Conservation (phyloP, 2,888 invertebrate species). For the Nasonovia ribisnigri region DNA sequence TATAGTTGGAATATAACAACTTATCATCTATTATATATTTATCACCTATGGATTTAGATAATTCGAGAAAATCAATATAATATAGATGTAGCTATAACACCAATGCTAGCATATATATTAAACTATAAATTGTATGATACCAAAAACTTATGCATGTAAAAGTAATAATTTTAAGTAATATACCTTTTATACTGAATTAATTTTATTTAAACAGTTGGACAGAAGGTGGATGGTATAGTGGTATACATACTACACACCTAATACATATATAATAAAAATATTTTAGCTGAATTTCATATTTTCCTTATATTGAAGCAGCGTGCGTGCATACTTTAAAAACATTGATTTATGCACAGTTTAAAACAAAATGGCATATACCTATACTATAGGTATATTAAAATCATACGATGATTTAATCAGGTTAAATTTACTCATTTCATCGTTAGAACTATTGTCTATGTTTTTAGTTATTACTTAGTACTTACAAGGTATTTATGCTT, state of each 20-base stretch:
- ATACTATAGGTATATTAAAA: neutral
- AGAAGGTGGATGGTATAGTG: neutral
- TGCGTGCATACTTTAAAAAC: neutral
- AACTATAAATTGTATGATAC: neutral
- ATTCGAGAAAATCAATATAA: neutral
- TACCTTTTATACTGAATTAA: neutral
- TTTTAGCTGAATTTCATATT: neutral
- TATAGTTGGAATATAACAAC: neutral
- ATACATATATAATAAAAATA: neutral
- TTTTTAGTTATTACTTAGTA: neutral
- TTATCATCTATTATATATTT: neutral
- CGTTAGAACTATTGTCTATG: neutral
- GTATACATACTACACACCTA: neutral
- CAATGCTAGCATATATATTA: neutral
- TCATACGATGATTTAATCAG: neutral
- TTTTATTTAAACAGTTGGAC: slow-evolving; percentile 50
- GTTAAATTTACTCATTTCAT: neutral
- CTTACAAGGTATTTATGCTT: too few relatives aligned
- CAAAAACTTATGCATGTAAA: neutral
- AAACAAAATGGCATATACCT: neutral
- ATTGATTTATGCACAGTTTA: neutral
- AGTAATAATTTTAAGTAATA: neutral
- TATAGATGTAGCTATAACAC: neutral
- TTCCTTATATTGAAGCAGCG: neutral
- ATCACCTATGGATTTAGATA: neutral